Evolutionary conservation across 2,113 vertebrate genomes (phyloP).

Genomic region (Azemiops feae): DNA sequence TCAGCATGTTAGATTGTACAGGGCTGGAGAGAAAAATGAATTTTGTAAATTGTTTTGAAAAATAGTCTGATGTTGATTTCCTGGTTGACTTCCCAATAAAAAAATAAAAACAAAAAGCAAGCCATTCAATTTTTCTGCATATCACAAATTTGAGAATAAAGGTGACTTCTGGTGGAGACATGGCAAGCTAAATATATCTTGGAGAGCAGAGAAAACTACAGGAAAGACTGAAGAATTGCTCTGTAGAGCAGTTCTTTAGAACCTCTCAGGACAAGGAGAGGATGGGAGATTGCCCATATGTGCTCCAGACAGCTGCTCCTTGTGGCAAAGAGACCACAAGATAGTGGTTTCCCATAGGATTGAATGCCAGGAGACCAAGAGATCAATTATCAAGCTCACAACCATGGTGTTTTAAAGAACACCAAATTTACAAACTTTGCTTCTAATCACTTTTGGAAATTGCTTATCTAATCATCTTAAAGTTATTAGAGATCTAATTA

Average conservation of each 20-base stretch:
- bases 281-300: not conserved
- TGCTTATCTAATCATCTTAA: not conserved
- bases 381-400: not conserved
- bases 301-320: not conserved
- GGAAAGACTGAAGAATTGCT: not conserved
- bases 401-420: not conserved
- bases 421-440: not conserved
- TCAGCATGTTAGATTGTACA: not conserved
- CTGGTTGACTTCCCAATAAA: not conserved
- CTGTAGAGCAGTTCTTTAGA: not conserved
- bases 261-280: not conserved
- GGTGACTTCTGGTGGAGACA: not conserved
- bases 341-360: not conserved
- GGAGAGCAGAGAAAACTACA: not conserved
- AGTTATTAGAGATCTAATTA: not conserved
- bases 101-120: not conserved
- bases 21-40: not conserved
- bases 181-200: not conserved
- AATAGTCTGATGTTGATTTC: conserved; percentile 15
- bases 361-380: not conserved
- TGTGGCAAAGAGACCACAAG: not conserved
- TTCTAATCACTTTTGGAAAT: not conserved
- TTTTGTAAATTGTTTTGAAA: not conserved
- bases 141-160: not conserved
- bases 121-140: not conserved